Percentiles rank a stretch among this genome's conserved stretches.
These are phyloP conservation scores for Phylloscopus whistleri DNA, from an alignment of 2,113 vertebrate species.

Conservation along the genomic window DNA sequence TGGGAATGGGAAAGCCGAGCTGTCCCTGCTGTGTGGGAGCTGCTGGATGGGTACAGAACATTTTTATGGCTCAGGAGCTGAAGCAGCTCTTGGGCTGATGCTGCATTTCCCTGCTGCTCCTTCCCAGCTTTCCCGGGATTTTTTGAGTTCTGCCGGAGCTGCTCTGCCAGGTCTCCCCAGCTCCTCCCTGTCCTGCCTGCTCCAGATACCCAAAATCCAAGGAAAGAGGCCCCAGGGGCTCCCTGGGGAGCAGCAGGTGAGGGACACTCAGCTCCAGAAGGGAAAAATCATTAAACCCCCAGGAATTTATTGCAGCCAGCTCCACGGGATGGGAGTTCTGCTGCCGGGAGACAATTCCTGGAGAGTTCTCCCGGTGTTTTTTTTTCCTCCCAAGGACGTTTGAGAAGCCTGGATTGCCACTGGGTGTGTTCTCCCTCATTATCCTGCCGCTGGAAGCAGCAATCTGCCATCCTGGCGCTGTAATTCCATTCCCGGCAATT, in stretches of 20 bases:
- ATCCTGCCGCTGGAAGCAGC: background rate
- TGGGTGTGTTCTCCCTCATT: background rate
- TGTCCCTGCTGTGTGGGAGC: background rate
- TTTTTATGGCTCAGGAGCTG: background rate
- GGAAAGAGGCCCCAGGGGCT: rapidly evolving
- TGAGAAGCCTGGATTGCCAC: background rate
- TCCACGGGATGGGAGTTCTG: background rate
- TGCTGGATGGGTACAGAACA: background rate
- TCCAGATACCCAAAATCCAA: rapidly evolving
- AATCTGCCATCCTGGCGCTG: background rate
- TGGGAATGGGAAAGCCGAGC: background rate
- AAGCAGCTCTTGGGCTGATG: background rate
- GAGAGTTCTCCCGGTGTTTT: background rate
- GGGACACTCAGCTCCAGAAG: background rate
- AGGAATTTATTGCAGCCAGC: background rate
- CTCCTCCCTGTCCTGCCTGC: background rate
- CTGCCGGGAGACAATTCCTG: background rate
- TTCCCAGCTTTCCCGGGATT: background rate
- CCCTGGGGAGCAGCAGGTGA: background rate
- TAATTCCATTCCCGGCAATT: background rate
- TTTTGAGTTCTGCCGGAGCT: background rate
- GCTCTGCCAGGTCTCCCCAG: background rate
- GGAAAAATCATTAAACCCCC: background rate
- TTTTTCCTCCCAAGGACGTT: background rate
- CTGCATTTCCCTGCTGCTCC: background rate